Base-by-base conservation (phyloP, 2,888 invertebrate genomes). In the Heliconius ethilla region DNA sequence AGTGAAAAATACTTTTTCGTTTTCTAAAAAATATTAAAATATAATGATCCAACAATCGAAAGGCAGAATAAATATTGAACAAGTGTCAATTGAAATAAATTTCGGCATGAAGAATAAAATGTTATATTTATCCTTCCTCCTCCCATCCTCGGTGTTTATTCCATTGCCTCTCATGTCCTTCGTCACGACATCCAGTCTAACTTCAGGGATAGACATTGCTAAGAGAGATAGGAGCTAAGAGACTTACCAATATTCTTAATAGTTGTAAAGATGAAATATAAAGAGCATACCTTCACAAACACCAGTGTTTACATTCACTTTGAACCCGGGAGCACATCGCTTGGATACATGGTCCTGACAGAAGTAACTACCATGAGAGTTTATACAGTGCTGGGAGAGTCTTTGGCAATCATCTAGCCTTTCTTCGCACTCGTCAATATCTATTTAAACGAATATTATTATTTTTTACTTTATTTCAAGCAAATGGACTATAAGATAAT, bases 391-490 rank as follows among this genome's bases (percentile, higher is more conserved):
- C 87, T 97, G 96, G 0, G 96, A 96, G 25, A 95, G 92, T 7
- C 94, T 94, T 85, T 96, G 95, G 86, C 97, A 97, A 85, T 96
- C 96, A 84, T 97, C 95, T 63, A 94, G 86, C 0, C 95, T 95
- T 82, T 95, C 95, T 0, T 94, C 90, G 82, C 97, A 97, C 84
- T 97, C 97, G 84, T 97, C 96, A 78, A 97, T 96, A 87, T 97
- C 97, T 97, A 76, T 25, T 37, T 25, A 40, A 72, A 51, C 40
- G 7, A 80, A 27, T 33, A 67, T 33, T 22, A 37, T 15, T 65
- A 15, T 22, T 25, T 63, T 63, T 63, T 63, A 63, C 25, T 27
- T 59, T 25, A 11, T 59, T 59, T 59, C 11, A 59, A n/a, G 4
- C n/a, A 59, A 18, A 11, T 59, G n/a, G 59, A n/a, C 33, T 7